Percentiles rank a stretch among this genome's conserved stretches.
These are phyloP conservation scores for Clepsis dumicolana DNA, from an alignment of 2,888 invertebrate genomes.

Conservation along the genomic window DNA sequence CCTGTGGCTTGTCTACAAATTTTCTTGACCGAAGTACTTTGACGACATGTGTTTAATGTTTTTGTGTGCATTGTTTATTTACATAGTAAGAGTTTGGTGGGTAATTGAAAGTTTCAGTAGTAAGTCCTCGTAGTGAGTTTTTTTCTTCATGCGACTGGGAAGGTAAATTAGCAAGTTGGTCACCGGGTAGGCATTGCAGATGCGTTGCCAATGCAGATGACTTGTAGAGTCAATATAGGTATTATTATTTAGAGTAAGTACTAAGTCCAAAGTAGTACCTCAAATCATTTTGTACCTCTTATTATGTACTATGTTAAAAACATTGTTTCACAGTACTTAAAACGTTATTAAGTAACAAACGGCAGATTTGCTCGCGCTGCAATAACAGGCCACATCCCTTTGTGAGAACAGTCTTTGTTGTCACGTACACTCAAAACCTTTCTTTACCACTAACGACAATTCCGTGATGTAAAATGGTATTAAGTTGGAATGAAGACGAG, in stretches of 20 bases:
- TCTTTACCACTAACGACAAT: slow-evolving; percentile 34
- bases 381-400: slow-evolving; percentile 43
- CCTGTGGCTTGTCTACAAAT: slow-evolving; percentile 54
- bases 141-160: too few species aligned
- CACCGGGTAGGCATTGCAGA: too few species aligned
- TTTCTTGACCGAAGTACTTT: slow-evolving; percentile 53
- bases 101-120: neutral
- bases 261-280: neutral
- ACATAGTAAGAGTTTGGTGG: neutral
- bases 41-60: slow-evolving; percentile 50
- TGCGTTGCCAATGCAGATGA: too few species aligned
- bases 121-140: neutral
- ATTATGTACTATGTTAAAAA: neutral
- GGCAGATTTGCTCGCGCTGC: slow-evolving; percentile 34
- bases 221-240: too few species aligned
- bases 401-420: slow-evolving; percentile 45
- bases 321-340: neutral
- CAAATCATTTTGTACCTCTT: neutral
- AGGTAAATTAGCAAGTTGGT: too few species aligned
- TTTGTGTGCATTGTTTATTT: slow-evolving; percentile 30
- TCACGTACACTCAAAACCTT: slow-evolving; percentile 40
- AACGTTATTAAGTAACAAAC: slow-evolving; percentile 24
- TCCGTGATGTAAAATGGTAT: slow-evolving; percentile 22
- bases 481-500: slow-evolving; percentile 14
- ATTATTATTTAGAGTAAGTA: too few species aligned